Evolutionary conservation across 2,797 vertebrate genomes (phyloP).

Genomic region (Enoplosus armatus): DNA sequence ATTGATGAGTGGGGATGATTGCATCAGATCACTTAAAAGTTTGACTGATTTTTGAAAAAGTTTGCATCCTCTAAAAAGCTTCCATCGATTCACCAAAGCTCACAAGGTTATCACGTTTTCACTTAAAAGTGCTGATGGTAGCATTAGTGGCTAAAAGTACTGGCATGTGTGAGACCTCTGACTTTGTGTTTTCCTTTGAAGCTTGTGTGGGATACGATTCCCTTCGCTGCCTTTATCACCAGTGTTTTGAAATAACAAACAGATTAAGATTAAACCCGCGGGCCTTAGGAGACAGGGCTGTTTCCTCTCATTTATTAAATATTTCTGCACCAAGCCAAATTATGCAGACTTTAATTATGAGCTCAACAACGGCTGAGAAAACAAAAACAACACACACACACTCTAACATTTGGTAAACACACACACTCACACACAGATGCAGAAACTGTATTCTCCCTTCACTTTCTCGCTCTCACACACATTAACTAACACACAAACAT

Average conservation of each 20-base stretch:
- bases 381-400: constrained; percentile 54
- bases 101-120: constrained; percentile 27
- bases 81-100: neutral
- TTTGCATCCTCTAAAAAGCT: constrained; percentile 19
- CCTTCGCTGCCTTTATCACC: constrained; percentile 37
- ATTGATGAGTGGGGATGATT: constrained; percentile 29
- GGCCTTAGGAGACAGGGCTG: constrained; percentile 40
- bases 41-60: constrained; percentile 25
- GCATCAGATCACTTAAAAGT: constrained; percentile 35
- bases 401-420: constrained; percentile 23
- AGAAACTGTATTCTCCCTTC: constrained; percentile 28
- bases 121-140: constrained; percentile 19
- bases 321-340: constrained; percentile 62
- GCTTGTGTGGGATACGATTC: constrained; percentile 33
- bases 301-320: constrained; percentile 54
- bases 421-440: constrained; percentile 25
- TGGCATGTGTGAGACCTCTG: constrained; percentile 34
- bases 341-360: constrained; percentile 64
- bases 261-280: constrained; percentile 64
- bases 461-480: constrained; percentile 9
- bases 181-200: constrained; percentile 51
- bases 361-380: constrained; percentile 51
- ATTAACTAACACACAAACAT: constrained; percentile 22
- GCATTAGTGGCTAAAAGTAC: constrained; percentile 14
- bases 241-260: constrained; percentile 63